Percentiles rank a stretch among this genome's conserved stretches.
Evolutionary conservation across 37 sponge, comb jelly and placozoan genomes (phyloP).

Genomic region (Tethya wilhelma): DNA sequence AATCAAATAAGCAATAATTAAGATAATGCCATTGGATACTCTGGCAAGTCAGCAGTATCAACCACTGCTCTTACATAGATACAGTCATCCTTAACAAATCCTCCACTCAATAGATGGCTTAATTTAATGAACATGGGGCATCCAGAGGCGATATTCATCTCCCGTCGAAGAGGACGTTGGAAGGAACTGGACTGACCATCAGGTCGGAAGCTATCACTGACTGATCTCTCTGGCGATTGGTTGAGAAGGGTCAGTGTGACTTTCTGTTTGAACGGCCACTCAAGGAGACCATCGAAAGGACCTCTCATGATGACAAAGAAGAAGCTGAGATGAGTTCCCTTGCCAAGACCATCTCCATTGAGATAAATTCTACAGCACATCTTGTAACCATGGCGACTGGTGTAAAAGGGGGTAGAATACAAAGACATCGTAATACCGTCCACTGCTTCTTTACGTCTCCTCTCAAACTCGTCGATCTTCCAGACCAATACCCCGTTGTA

Average conservation of each 20-base stretch:
- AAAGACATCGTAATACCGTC: constrained; percentile 69
- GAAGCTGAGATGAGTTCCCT: constrained; percentile 67
- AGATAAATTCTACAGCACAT: constrained; percentile 80
- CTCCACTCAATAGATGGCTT: constrained; percentile 50
- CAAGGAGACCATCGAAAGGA: constrained; percentile 63
- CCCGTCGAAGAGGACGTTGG: constrained; percentile 63
- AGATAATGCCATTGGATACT: too few species aligned
- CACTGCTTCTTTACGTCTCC: constrained; percentile 58
- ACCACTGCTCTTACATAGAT: constrained; percentile 62
- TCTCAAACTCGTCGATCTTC: constrained; percentile 71
- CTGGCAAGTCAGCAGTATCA: constrained; percentile 40
- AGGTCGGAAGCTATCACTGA: constrained; percentile 68
- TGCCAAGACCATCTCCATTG: constrained; percentile 82
- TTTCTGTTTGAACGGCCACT: constrained; percentile 80
- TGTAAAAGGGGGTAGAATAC: constrained; percentile 78
- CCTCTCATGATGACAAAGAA: constrained; percentile 84
- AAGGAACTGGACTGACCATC: constrained; percentile 62
- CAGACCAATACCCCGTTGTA: constrained; percentile 77
- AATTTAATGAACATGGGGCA: constrained; percentile 68
- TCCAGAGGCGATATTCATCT: constrained; percentile 85
- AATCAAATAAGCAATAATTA: too few species aligned
- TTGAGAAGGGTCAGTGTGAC: constrained; percentile 73
- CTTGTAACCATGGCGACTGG: constrained; percentile 72
- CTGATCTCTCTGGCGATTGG: constrained; percentile 51
- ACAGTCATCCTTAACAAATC: constrained; percentile 70